Base-by-base conservation (phyloP, 2,888 invertebrate genomes). In the Tricholauxania praeusta region DNA sequence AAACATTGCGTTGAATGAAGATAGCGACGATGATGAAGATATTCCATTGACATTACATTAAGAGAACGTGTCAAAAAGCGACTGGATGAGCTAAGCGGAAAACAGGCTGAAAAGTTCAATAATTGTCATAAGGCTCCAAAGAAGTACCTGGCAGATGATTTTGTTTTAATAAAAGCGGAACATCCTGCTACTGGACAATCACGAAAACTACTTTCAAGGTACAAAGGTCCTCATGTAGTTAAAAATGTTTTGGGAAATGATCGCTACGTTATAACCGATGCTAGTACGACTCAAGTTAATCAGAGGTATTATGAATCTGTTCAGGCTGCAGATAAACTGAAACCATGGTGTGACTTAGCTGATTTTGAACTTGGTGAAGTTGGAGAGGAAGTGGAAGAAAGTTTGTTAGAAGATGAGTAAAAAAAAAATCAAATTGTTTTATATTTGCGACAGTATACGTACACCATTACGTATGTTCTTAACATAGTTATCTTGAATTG, bases 321-420 rank as follows among this genome's bases (percentile, higher is more conserved):
- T 12, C 55, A 59, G 47, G 70, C 73, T 32, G 73, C 65, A 51
- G 73, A 73, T 49, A 70, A 73, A 65, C 47, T 73, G 14, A 73
- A 70, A 65, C 73, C 69, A 15, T 73, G 63, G 63, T 73, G 69
- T n/a, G 22, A 48, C 12, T 49, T 68, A 48, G 7, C 47, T 12
- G 68, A 68, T 49, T 71, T 64, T 64, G 28, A 59, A 28, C 28
- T 12, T 59, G 39, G 39, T 39, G 39, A 39, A 39, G 5, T 39
- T 10, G 39, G 5, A 39, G 39, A 39, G 1, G 59, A 59, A 7
- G 59, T 5, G 5, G 60, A 60, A 60, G 32, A 10, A 14, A 10
- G 12, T 59, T 28, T 28, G 32, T 59, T n/a, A n/a, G n/a, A n/a
- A n/a, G n/a, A n/a, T n/a, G n/a, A n/a, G n/a, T n/a, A n/a, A n/a